These are phyloP conservation scores for Psilanteris sp. DNA, from an alignment of 1,140 invertebrate genomes.

Conservation along the genomic window DNA sequence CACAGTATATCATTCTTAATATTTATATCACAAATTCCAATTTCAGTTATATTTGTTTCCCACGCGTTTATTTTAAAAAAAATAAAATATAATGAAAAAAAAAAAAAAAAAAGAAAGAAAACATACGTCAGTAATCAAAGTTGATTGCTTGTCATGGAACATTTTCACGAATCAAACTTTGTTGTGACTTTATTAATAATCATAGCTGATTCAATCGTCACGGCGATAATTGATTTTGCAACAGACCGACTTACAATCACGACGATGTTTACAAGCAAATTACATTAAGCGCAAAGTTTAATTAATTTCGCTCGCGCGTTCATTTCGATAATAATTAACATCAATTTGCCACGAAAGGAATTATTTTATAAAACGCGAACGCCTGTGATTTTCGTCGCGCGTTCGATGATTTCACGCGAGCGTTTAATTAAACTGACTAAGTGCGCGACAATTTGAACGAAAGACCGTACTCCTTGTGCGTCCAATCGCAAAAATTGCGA, in stretches of 20 bases:
- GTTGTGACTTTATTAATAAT: slow-evolving; percentile 32
- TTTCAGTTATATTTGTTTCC: too few species aligned
- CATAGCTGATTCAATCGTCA: slow-evolving; percentile 20
- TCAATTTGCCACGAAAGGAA: slow-evolving; percentile 18
- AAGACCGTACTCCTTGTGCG: slow-evolving; percentile 10
- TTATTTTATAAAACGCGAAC: slow-evolving; percentile 46
- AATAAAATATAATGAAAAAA: too few species aligned
- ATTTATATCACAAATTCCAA: too few species aligned
- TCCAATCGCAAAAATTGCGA: slow-evolving; percentile 23
- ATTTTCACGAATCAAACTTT: slow-evolving; percentile 1
- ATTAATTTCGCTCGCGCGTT: slow-evolving; percentile 37
- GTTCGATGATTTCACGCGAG: slow-evolving; percentile 7
- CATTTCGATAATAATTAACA: slow-evolving; percentile 43
- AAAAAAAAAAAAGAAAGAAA: too few species aligned
- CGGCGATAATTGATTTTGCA: slow-evolving; percentile 35
- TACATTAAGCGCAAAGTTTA: slow-evolving; percentile 51
- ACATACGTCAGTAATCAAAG: too few species aligned
- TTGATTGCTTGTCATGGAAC: background rate
- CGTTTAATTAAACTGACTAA: slow-evolving; percentile 6
- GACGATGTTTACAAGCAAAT: slow-evolving; percentile 40
- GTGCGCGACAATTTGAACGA: background rate
- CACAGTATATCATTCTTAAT: too few species aligned
- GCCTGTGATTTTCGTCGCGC: slow-evolving; percentile 17
- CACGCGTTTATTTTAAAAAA: too few species aligned
- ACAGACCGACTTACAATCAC: slow-evolving; percentile 28